Evolutionary conservation across 2,888 invertebrate genomes (phyloP), one percentile per base, ranked within the genome.

Genomic region (Sarcophaga carnaria): DNA sequence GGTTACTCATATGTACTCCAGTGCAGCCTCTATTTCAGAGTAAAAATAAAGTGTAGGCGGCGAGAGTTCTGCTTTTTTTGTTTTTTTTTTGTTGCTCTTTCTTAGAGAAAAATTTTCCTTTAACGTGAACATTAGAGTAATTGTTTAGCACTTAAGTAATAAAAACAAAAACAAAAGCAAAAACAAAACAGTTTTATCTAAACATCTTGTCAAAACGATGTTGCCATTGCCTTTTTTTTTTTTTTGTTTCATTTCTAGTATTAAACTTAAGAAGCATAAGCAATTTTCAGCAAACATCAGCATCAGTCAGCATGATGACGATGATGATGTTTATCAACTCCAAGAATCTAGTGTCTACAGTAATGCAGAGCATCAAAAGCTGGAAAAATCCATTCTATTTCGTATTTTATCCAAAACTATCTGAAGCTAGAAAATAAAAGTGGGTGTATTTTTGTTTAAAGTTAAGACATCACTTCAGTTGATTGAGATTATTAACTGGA

Each of bases 381-480:
- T 17, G 17, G 14, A 54, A 54, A 54, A 17, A 12, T 14, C 1
- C 54, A 54, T 54, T 12, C 54, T 17, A 17, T 17, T 37, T 37
- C 8, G 37, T 37, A 37, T 37, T 37, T 37, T 37, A 8, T 37
- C 6, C 70, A 25, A 63, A 72, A 71, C 70, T 79, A 80, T 63
- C 80, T 80, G 20, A 25, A 67, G 37, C 49, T 59, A 45, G 64
- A 78, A 77, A 67, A n/a, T 17, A 59, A 79, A 87, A 84, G 84
- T 84, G 87, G 87, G 84, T 76, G 84, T 84, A 82, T 69, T 87
- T 85, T 54, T 10, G 12, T 71, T 37, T 8, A 37, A 37, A 87
- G 84, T 84, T 87, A 87, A 87, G 84, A 87, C 84, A 87, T 87
- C 81, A 87, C 66, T 62, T 54, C 67, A 77, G 20, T 80, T 78